Conservation (phyloP, 1,140 invertebrate genomes). For the Vollenhovia emeryi region DNA sequence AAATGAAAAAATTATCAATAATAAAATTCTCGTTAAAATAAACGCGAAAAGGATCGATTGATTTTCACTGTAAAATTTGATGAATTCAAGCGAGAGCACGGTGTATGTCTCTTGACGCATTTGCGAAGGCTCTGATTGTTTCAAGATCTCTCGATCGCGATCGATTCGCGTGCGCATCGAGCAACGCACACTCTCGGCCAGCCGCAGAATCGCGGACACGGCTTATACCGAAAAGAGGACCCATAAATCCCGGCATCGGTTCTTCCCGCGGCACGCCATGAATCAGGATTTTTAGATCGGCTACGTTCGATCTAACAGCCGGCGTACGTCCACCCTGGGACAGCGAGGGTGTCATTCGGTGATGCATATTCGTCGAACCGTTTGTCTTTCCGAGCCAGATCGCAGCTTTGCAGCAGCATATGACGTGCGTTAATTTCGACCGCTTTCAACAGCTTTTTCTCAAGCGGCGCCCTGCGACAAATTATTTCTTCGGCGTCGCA, state of each 20-base stretch:
- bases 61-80: background rate
- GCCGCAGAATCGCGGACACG: constrained; percentile 66
- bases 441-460: background rate
- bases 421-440: constrained; percentile 18
- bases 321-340: constrained; percentile 2
- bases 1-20: background rate
- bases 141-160: constrained; percentile 16
- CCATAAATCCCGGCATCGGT: constrained; percentile 78
- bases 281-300: constrained; percentile 79
- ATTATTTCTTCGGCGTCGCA: constrained; percentile 9
- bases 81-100: background rate
- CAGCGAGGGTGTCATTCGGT: constrained; percentile 5
- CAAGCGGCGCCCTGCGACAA: background rate
- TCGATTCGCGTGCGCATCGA: constrained; percentile 28
- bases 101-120: background rate
- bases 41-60: no score
- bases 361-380: constrained; percentile 31
- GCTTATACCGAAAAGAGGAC: constrained; percentile 69
- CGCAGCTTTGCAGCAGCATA: constrained; percentile 35
- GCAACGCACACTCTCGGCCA: background rate
- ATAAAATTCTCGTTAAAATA: background rate
- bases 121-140: background rate
- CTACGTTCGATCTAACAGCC: constrained; percentile 58
- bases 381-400: background rate
- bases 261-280: constrained; percentile 64